These are phyloP conservation scores for Gonioctena quinquepunctata DNA, from an alignment of 1,140 invertebrate species.

Conservation along the genomic window DNA sequence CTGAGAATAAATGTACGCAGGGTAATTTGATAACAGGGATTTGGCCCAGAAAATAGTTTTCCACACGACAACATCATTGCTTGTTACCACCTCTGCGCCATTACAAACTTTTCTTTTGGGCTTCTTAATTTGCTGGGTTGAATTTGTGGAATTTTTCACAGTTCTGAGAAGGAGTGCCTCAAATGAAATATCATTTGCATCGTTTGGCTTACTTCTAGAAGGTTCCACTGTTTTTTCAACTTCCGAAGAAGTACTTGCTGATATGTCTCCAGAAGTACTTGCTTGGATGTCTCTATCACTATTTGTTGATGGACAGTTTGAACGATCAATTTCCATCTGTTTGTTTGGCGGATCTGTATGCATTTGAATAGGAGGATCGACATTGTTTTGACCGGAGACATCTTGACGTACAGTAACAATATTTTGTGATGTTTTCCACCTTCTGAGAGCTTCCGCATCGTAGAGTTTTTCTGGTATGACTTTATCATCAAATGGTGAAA, in stretches of 20 bases:
- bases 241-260: not conserved
- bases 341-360: not conserved
- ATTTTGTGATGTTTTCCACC: not conserved
- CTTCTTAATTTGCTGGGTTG: not conserved
- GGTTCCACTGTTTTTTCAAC: not conserved
- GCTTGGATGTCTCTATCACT: not conserved
- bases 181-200: slow-evolving; percentile 9
- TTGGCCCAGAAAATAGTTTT: too few relatives aligned
- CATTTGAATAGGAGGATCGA: not conserved
- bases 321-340: not conserved
- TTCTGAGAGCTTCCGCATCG: slow-evolving; percentile 1
- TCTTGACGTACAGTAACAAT: slow-evolving; percentile 8
- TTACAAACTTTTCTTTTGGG: not conserved
- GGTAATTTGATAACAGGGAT: too few relatives aligned
- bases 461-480: slow-evolving; percentile 5
- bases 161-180: slow-evolving; percentile 5
- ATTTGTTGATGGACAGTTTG: not conserved
- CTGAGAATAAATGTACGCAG: too few relatives aligned
- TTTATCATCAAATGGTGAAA: not conserved
- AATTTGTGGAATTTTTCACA: not conserved
- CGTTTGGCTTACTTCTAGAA: slow-evolving; percentile 1
- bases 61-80: too few relatives aligned
- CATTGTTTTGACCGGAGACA: not conserved
- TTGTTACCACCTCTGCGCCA: not conserved
- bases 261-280: not conserved